phyloP scores from a whole-genome alignment of 2,888 invertebrate species.

The Pseudococcus longispinus region DNA sequence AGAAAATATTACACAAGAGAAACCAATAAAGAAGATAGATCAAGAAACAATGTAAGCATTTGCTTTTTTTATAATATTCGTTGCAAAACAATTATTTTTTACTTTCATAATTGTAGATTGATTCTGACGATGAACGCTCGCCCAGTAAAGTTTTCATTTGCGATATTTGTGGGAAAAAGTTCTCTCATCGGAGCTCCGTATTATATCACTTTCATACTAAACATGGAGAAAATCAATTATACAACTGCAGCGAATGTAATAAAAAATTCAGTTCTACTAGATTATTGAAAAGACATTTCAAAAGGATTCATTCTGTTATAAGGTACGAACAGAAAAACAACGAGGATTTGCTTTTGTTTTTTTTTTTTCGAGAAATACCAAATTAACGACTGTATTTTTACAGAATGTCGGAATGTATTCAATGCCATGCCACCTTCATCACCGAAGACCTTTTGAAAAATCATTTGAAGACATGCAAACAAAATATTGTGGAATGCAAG shows the following conservation, averaged over 20 bases:
- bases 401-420: not conserved
- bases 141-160: not conserved
- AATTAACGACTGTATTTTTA: not conserved
- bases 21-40: not conserved
- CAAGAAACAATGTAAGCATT: not conserved
- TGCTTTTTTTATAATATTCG: not conserved
- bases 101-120: not conserved
- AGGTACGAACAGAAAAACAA: not conserved
- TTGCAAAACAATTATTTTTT: not conserved
- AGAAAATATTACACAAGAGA: not conserved
- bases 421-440: not conserved
- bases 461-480: not conserved
- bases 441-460: not conserved
- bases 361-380: not conserved
- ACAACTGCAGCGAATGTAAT: not conserved
- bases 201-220: not conserved
- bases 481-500: not conserved
- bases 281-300: not conserved
- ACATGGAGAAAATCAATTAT: constrained; percentile 21
- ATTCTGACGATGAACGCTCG: not conserved
- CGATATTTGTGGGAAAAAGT: constrained; percentile 10
- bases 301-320: not conserved
- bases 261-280: constrained; percentile 3
- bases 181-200: not conserved
- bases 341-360: not conserved